Evolutionary conservation across 2,797 vertebrate genomes (phyloP).

Genomic region (Acomys russatus): DNA sequence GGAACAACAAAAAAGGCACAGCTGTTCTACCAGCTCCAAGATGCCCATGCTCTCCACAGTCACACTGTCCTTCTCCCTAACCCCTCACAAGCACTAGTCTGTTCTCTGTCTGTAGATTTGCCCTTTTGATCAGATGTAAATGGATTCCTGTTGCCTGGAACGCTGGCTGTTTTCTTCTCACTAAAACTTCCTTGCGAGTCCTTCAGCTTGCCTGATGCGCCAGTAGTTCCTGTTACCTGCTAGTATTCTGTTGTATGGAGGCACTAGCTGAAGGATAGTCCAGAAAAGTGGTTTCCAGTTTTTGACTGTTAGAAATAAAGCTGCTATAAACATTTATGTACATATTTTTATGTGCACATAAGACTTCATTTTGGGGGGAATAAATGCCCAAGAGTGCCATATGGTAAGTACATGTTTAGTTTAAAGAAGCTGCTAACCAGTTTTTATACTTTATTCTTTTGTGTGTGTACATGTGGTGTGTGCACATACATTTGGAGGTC

Average conservation of each 20-base stretch:
- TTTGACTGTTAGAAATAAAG: constrained; percentile 30
- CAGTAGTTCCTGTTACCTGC: not conserved
- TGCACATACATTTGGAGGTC: not conserved
- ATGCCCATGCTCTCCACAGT: not conserved
- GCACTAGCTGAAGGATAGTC: not conserved
- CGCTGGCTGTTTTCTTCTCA: constrained; percentile 41
- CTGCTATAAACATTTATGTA: constrained; percentile 53
- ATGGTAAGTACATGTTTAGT: constrained; percentile 44
- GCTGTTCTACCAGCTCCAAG: not conserved
- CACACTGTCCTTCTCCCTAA: not conserved
- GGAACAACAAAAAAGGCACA: not conserved
- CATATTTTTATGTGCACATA: constrained; percentile 29
- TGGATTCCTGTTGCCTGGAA: not conserved
- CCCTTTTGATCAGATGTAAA: constrained; percentile 61
- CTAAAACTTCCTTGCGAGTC: constrained; percentile 1
- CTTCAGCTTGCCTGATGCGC: not conserved
- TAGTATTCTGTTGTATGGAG: not conserved
- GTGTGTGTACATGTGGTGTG: not conserved
- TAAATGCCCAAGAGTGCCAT: constrained; percentile 38
- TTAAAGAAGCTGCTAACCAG: constrained; percentile 29
- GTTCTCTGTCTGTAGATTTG: constrained; percentile 21
- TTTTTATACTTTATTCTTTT: not conserved
- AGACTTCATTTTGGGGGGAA: constrained; percentile 48
- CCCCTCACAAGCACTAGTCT: not conserved
- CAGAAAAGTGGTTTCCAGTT: constrained; percentile 34